Conservation (phyloP, 2,113 vertebrate genomes). For the Ia io region DNA sequence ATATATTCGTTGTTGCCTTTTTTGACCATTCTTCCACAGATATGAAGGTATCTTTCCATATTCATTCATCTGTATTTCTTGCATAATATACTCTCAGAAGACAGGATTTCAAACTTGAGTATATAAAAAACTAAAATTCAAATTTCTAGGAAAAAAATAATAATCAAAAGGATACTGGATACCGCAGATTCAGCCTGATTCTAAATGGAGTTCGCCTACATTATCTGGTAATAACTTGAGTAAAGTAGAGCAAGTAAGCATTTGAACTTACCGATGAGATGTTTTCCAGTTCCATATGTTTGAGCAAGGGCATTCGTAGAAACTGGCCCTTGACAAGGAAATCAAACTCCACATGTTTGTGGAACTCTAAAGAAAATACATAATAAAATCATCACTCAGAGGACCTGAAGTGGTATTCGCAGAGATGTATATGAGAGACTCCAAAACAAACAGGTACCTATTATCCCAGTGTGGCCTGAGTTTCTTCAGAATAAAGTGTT, state of each 20-base stretch:
- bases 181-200: neutral
- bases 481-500: neutral
- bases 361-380: constrained; percentile 84
- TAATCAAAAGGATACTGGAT: neutral
- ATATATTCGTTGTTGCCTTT: neutral
- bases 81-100: constrained; percentile 18
- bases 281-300: constrained; percentile 92
- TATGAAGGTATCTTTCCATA: neutral
- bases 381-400: constrained; percentile 29
- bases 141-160: neutral
- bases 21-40: neutral
- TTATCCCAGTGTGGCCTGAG: neutral
- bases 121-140: constrained; percentile 31
- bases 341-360: constrained; percentile 96
- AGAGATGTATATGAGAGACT: neutral
- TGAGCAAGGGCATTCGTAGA: constrained; percentile 88
- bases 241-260: constrained; percentile 34
- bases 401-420: neutral
- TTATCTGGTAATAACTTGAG: neutral
- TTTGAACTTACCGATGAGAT: constrained; percentile 91
- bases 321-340: constrained; percentile 97
- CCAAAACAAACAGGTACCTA: neutral
- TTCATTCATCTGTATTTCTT: constrained; percentile 19
- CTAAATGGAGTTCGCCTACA: constrained; percentile 3
- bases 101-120: constrained; percentile 22